Base-by-base conservation (phyloP, 2,888 invertebrate genomes). In the Anoplius nigerrimus region DNA sequence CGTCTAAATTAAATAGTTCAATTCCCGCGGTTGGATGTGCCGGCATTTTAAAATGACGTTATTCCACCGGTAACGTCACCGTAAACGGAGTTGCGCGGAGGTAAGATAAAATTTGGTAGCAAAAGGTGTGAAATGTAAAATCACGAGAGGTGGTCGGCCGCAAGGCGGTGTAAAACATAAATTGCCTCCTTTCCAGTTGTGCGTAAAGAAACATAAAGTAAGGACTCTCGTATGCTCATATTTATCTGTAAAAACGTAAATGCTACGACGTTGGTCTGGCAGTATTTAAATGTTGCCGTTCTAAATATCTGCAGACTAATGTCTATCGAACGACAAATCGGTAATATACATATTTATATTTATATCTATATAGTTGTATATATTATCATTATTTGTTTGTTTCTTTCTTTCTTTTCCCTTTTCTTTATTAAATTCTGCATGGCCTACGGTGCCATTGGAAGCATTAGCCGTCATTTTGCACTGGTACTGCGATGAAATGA, bases 371-470 rank as follows among this genome's bases (percentile, higher is more conserved):
- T 72, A 75, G 74, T 71, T 76, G 69, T 74, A 74, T 76, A 76
- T 76, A 75, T 76, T 75, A 80, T 78, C 66, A 76, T 79, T 76
- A 77, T 76, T 76, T 74, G 42, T 76, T 16, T 48, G 42, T 48
- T 18, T 48, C n/a, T 48, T 48, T 16, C 3, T 45, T 76, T 75
- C 48, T 76, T 42, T 13, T 42, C 13, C 13, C 13, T 45, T 3
- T 45, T 76, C 73, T 45, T 76, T 73, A 74, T 63, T 54, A 76
- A 74, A 74, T 77, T 77, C 78, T 81, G 79, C 78, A 75, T 81
- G 84, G 82, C 77, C 76, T 77, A 78, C 76, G 67, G 76, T 75
- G 80, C 83, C 83, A 82, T 83, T 85, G 85, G 85, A 86, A 86
- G 85, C 83, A 86, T 83, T 82, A 45, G 75, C 76, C 71, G 48